Percentiles rank a stretch among this genome's conserved stretches.
Conservation (phyloP, 2,113 vertebrate genomes). For the Gasterosteus aculeatus region DNA sequence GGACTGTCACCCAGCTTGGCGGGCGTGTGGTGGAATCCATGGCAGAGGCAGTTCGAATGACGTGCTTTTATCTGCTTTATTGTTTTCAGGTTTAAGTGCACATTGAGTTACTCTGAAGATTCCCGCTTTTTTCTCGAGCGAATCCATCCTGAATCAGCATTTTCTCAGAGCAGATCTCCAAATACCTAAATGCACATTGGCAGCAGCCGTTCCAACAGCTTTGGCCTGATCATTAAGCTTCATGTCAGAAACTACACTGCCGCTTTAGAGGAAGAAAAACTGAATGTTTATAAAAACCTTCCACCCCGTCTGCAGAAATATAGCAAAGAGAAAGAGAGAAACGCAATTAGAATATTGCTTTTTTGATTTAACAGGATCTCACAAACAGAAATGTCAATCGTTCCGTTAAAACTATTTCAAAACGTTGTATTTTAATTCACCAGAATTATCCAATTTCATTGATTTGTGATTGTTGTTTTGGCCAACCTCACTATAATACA, state of each 20-base stretch:
- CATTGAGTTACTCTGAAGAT: neutral
- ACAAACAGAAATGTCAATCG: no score
- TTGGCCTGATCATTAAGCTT: neutral
- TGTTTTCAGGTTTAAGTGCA: neutral
- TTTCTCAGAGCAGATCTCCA: slow-evolving; percentile 6
- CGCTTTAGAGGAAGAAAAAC: neutral
- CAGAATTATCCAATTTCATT: neutral
- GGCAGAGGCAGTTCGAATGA: neutral
- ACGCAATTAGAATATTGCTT: neutral
- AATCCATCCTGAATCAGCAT: slow-evolving; percentile 27
- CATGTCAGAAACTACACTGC: neutral
- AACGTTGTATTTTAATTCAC: neutral
- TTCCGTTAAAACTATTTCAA: neutral
- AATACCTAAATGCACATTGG: slow-evolving; percentile 2
- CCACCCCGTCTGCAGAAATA: neutral
- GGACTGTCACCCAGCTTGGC: neutral
- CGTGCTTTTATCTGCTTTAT: neutral
- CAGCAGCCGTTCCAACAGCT: slow-evolving; percentile 7
- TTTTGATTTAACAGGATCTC: neutral
- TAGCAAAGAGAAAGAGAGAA: neutral
- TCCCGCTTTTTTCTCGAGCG: neutral
- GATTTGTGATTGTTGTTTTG: neutral
- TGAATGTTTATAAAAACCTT: neutral
- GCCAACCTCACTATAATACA: neutral
- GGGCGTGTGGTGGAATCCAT: neutral